These are phyloP conservation scores for Spilosoma lubricipeda DNA, from an alignment of 2,888 invertebrate species.

Conservation along the genomic window DNA sequence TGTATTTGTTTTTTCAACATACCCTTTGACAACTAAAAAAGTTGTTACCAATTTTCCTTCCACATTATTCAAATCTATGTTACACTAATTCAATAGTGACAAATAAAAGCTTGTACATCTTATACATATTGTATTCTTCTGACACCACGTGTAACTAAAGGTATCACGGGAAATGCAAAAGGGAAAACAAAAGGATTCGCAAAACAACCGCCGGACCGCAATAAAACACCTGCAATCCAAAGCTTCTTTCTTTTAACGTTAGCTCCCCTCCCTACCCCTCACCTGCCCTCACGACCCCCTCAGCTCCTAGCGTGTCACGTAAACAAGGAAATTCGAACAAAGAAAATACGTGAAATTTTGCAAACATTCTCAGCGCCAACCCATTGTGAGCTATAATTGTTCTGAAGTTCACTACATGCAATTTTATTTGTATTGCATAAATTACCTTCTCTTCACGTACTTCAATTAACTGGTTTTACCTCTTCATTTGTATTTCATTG, in stretches of 20 bases:
- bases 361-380: constrained; percentile 45
- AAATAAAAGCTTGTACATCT: constrained; percentile 9
- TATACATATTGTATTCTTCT: constrained; percentile 10
- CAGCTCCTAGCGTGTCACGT: constrained; percentile 47
- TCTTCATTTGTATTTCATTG: background rate
- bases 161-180: constrained; percentile 40
- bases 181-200: constrained; percentile 59
- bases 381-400: constrained; percentile 43
- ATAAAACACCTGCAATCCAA: constrained; percentile 64
- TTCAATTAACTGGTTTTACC: constrained; percentile 25
- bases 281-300: constrained; percentile 29
- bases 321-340: constrained; percentile 54
- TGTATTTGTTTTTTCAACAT: too few species aligned
- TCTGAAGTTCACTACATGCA: constrained; percentile 34
- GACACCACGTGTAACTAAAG: constrained; percentile 33
- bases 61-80: background rate
- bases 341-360: constrained; percentile 52
- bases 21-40: background rate
- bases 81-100: background rate
- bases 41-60: background rate
- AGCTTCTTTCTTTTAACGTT: constrained; percentile 54
- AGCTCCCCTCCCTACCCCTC: constrained; percentile 33
- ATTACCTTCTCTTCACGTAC: constrained; percentile 37
- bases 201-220: constrained; percentile 60
- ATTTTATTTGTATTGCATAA: constrained; percentile 35